A percentile compares a stretch with the other conserved stretches of the same genome.
Conservation (phyloP, 2,888 invertebrate species). For the Oxyscelio sp. region DNA sequence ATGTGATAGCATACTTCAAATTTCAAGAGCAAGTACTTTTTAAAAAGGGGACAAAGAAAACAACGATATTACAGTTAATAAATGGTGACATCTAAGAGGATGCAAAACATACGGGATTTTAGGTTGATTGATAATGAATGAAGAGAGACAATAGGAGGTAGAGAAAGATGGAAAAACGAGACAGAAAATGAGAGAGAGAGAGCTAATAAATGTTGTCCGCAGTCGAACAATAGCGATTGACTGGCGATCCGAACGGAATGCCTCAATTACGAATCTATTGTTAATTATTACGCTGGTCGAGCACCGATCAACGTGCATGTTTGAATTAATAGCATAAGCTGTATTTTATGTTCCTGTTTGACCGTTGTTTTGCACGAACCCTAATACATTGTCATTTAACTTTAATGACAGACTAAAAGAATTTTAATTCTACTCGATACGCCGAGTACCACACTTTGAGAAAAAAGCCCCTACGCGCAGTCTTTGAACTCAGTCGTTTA, state of each 20-base stretch:
- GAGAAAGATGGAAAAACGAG: slow-evolving; percentile 53
- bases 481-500: background rate
- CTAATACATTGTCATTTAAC: slow-evolving; percentile 60
- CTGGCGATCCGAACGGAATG: slow-evolving; percentile 80
- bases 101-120: slow-evolving; percentile 67
- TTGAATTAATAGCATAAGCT: slow-evolving; percentile 71
- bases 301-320: slow-evolving; percentile 77
- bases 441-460: background rate
- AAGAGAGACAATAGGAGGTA: slow-evolving; percentile 58
- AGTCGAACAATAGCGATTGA: slow-evolving; percentile 76
- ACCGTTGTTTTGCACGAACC: slow-evolving; percentile 65
- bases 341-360: slow-evolving; percentile 70
- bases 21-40: slow-evolving; percentile 30
- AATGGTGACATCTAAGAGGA: slow-evolving; percentile 68
- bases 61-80: slow-evolving; percentile 56
- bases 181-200: slow-evolving; percentile 54
- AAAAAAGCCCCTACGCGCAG: background rate
- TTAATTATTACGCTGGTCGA: slow-evolving; percentile 82
- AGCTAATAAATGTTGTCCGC: slow-evolving; percentile 74
- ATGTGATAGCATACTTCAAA: background rate
- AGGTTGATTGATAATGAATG: slow-evolving; percentile 65
- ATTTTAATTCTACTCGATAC: slow-evolving; percentile 30
- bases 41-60: slow-evolving; percentile 55
- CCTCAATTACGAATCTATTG: slow-evolving; percentile 84
- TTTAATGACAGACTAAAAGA: slow-evolving; percentile 55